Evolutionary conservation across 1,140 invertebrate species (phyloP).

Genomic region (Bombus polaris): DNA sequence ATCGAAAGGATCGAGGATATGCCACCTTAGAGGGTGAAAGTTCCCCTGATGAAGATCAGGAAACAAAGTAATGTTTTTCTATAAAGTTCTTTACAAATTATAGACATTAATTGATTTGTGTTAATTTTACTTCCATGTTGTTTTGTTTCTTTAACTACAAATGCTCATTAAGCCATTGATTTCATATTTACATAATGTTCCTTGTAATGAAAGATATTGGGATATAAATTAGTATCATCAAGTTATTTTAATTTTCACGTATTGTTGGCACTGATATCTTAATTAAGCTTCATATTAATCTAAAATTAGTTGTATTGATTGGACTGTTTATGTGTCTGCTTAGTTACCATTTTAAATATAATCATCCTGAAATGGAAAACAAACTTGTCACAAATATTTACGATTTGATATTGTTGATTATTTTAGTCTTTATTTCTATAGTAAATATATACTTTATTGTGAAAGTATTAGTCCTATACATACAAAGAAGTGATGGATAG

Average conservation of each 20-base stretch:
- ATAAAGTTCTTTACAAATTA: background rate
- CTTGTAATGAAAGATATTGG: background rate
- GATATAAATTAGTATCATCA: background rate
- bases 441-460: conserved; percentile 57
- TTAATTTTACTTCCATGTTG: background rate
- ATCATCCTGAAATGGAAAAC: conserved; percentile 40
- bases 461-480: conserved; percentile 42
- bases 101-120: background rate
- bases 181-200: background rate
- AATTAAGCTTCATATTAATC: conserved; percentile 19
- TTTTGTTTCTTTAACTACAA: background rate
- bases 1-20: conserved; percentile 93
- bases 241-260: conserved; percentile 47
- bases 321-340: background rate
- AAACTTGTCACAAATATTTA: conserved; percentile 44
- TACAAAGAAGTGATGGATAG: conserved; percentile 11
- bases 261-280: conserved; percentile 41
- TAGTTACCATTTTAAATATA: background rate
- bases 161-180: background rate
- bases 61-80: conserved; percentile 87
- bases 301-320: conserved; percentile 45
- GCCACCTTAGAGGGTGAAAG: conserved; percentile 96
- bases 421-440: conserved; percentile 46
- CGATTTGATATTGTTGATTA: conserved; percentile 47
- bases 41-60: conserved; percentile 93